Percentiles rank a stretch among this genome's conserved stretches.
phyloP scores from a whole-genome alignment of 2,888 invertebrate species.

The Polia nebulosa region DNA sequence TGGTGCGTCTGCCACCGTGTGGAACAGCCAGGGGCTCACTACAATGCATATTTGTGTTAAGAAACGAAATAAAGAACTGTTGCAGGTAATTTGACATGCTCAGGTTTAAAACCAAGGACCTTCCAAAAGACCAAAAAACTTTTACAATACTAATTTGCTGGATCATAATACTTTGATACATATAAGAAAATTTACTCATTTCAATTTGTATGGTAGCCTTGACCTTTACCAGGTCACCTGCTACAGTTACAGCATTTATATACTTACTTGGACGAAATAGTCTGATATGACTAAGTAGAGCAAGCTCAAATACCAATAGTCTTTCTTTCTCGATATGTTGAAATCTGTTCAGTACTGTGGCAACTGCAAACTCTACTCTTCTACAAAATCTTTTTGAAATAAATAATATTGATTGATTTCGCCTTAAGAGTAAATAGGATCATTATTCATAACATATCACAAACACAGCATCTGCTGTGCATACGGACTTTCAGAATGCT shows the following conservation, averaged over 20 bases:
- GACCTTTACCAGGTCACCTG: too few species aligned
- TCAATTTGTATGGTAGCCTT: background rate
- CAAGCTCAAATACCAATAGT: too few species aligned
- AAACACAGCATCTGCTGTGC: background rate
- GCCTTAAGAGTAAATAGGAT: background rate
- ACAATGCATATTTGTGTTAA: constrained; percentile 68
- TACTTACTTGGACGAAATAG: background rate
- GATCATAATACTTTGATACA: too few species aligned
- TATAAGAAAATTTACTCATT: background rate
- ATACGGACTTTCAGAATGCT: background rate
- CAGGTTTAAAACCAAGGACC: background rate
- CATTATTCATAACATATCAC: background rate
- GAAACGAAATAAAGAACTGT: constrained; percentile 59
- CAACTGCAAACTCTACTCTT: too few species aligned
- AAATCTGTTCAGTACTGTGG: too few species aligned
- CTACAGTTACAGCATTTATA: background rate
- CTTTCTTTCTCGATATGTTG: too few species aligned
- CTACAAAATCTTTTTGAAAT: background rate
- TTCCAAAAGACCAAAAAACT: too few species aligned
- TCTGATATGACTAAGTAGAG: too few species aligned
- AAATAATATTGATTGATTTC: background rate
- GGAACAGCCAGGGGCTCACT: constrained; percentile 61
- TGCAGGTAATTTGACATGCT: constrained; percentile 56
- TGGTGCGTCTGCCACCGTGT: constrained; percentile 49
- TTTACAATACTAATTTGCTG: background rate